Evolutionary conservation across 2,888 invertebrate genomes (phyloP), one percentile per base, ranked within the genome.

Genomic region (Folsomia manolachei): DNA sequence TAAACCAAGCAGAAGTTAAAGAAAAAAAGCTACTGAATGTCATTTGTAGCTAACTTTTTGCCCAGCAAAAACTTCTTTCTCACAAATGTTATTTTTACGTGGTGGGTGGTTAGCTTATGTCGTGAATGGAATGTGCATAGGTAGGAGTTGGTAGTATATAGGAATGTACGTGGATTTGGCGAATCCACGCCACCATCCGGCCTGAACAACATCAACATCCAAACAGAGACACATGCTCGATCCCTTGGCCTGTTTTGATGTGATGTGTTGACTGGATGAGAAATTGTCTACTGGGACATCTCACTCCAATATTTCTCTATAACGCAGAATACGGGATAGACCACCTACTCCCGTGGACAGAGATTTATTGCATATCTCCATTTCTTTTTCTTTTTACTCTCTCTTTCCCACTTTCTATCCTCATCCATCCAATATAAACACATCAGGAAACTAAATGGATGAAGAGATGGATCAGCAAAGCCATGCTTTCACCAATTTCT

Each of bases 301-400:
- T 39, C 27, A 7, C 27, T 64, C n/a, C n/a, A 66, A 66, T 66
- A 66, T 66, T 66, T 66, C 66, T 66, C 60, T 18, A 62, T 14
- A 62, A 11, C 7, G 60, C 7, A 7, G 19, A 19, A 62, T 23
- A 23, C 7, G 7, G 24, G 23, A 14, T 19, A 62, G 62, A 19
- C 25, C 62, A 23, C 21, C 62, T 66, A 27, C 64, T 27, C 64
- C 27, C 19, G 39, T 7, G 52, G 66, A 66, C 66, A 66, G 51
- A 66, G 66, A 66, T 66, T 66, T 66, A 66, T 66, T 66, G 52
- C 66, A 23, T 66, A 39, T 66, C 52, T 66, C 27, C 27, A 4
- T 39, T 14, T 39, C 39, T 39, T 14, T 39, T 14, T 39, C 39
- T 39, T 14, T 39, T n/a, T n/a, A n/a, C 39, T 39, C 39, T 39